These are phyloP conservation scores for Centropus unirufus DNA, from an alignment of 2,113 vertebrate genomes.

Conservation along the genomic window DNA sequence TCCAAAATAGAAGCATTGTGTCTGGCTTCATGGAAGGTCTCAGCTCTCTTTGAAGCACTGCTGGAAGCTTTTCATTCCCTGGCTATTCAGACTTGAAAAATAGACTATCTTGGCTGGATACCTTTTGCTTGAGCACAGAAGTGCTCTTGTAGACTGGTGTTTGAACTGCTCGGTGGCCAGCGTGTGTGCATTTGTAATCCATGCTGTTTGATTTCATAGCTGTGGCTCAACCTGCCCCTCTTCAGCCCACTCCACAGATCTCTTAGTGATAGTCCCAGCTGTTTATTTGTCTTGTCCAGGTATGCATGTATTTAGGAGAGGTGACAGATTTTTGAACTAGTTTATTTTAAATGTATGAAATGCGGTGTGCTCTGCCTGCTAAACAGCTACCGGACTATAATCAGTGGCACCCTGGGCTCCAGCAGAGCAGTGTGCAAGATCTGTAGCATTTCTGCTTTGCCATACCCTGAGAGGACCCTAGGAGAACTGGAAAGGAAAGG, in stretches of 20 bases:
- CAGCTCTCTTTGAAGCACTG: constrained; percentile 15
- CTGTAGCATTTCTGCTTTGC: constrained; percentile 20
- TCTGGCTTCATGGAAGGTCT: constrained; percentile 32
- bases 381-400: not conserved
- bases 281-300: constrained; percentile 39
- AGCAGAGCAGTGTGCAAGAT: not conserved
- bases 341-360: constrained; percentile 27
- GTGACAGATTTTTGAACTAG: not conserved
- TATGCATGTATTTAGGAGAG: not conserved
- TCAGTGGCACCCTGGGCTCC: not conserved
- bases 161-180: constrained; percentile 1
- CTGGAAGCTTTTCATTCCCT: constrained; percentile 57
- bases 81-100: constrained; percentile 58
- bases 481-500: not conserved
- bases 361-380: not conserved
- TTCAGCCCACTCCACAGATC: not conserved
- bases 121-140: constrained; percentile 26
- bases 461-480: not conserved
- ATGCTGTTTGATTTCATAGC: constrained; percentile 15
- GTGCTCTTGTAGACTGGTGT: constrained; percentile 26
- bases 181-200: not conserved
- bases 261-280: not conserved
- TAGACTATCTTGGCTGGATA: constrained; percentile 41
- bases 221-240: not conserved
- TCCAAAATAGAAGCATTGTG: constrained; percentile 67